Evolutionary conservation across 2,113 vertebrate genomes (phyloP).

Genomic region (Progne subis): DNA sequence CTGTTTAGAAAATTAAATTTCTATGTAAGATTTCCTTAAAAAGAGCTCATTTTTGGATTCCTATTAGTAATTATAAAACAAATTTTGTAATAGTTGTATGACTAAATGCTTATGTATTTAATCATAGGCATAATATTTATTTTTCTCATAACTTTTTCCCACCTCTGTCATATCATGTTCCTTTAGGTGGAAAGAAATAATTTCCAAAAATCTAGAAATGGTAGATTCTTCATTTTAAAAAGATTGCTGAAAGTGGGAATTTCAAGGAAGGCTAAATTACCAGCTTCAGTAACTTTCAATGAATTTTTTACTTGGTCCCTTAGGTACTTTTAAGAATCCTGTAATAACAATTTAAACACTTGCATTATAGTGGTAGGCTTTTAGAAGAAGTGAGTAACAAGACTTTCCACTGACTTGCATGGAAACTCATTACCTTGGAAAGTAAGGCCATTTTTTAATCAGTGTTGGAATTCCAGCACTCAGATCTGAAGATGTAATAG

Average conservation of each 20-base stretch:
- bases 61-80: not conserved
- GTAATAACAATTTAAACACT: not conserved
- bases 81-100: not conserved
- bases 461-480: not conserved
- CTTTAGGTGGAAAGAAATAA: not conserved
- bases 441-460: not conserved
- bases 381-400: not conserved
- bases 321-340: not conserved
- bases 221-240: not conserved
- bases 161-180: not conserved
- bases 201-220: not conserved
- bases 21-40: not conserved
- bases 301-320: not conserved
- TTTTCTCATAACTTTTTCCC: not conserved
- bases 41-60: not conserved
- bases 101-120: not conserved
- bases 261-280: not conserved
- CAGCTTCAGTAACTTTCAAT: not conserved
- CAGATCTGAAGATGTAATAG: not conserved
- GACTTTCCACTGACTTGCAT: not conserved
- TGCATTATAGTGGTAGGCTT: not conserved
- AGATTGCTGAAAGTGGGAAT: not conserved
- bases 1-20: not conserved
- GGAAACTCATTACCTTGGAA: not conserved
- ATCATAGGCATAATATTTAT: not conserved